Evolutionary conservation across 1,140 invertebrate species (phyloP).

Genomic region (Dendrolimus punctatus): DNA sequence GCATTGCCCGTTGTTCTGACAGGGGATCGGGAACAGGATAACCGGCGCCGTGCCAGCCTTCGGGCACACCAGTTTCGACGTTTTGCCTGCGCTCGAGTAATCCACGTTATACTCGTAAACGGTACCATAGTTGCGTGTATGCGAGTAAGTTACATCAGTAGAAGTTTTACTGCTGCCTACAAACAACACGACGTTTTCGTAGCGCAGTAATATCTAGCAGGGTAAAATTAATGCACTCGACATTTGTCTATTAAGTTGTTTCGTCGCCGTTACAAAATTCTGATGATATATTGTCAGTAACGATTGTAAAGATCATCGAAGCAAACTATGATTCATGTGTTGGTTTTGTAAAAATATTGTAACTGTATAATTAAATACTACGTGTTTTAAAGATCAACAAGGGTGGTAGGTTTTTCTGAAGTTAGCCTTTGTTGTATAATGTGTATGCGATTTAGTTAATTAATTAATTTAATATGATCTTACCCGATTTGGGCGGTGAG

Average conservation of each 20-base stretch:
- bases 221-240: neutral
- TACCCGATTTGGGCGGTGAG: slow-evolving; percentile 46
- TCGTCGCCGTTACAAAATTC: no score
- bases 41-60: slow-evolving; percentile 63
- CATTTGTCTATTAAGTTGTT: neutral
- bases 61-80: slow-evolving; percentile 69
- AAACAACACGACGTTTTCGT: slow-evolving; percentile 14
- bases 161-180: slow-evolving; percentile 22
- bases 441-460: neutral
- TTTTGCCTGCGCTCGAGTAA: slow-evolving; percentile 42
- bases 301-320: no score
- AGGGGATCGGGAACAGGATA: slow-evolving; percentile 71
- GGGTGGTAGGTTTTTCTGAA: no score
- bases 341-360: no score
- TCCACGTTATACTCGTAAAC: slow-evolving; percentile 25
- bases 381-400: no score
- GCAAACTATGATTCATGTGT: no score
- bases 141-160: slow-evolving; percentile 23
- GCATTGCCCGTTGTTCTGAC: slow-evolving; percentile 72
- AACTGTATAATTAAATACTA: no score
- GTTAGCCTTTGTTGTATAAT: no score
- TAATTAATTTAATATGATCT: slow-evolving; percentile 7
- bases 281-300: no score
- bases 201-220: slow-evolving; percentile 14
- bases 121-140: slow-evolving; percentile 16